Conservation (phyloP, 1,140 invertebrate species). For the Thereuonema tuberculata region DNA sequence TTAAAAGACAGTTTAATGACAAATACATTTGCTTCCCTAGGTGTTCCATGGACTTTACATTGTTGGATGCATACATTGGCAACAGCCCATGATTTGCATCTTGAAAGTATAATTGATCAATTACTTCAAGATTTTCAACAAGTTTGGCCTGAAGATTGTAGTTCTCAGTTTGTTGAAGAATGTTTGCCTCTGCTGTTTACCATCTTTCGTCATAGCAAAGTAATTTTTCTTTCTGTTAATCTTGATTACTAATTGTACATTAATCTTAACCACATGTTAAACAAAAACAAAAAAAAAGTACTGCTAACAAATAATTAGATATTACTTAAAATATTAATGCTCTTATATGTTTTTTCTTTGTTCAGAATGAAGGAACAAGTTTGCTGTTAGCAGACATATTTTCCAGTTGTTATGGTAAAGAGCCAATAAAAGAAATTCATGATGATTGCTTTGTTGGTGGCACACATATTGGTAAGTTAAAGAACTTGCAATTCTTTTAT, state of each 20-base stretch:
- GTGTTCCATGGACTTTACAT: slow-evolving; percentile 75
- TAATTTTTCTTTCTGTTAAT: slow-evolving; percentile 27
- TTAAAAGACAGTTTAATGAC: too few relatives aligned
- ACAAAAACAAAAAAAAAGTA: too few relatives aligned
- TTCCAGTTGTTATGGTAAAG: slow-evolving; percentile 74
- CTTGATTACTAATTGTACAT: background rate
- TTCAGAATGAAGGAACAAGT: slow-evolving; percentile 72
- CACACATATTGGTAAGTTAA: slow-evolving; percentile 23
- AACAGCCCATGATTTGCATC: slow-evolving; percentile 62
- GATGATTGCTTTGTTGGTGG: slow-evolving; percentile 49
- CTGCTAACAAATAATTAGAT: too few relatives aligned
- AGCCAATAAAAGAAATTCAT: slow-evolving; percentile 59
- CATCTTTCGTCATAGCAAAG: slow-evolving; percentile 78
- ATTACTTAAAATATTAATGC: too few relatives aligned
- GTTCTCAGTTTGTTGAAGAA: slow-evolving; percentile 74
- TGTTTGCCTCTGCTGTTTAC: slow-evolving; percentile 76
- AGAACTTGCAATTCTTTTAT: background rate
- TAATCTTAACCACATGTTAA: too few relatives aligned
- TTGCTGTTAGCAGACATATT: slow-evolving; percentile 75
- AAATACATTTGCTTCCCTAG: too few relatives aligned
- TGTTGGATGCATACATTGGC: slow-evolving; percentile 82
- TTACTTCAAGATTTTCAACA: slow-evolving; percentile 77
- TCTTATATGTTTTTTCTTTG: slow-evolving; percentile 17
- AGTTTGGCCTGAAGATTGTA: slow-evolving; percentile 69
- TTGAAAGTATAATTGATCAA: slow-evolving; percentile 77